Evolutionary conservation across 2,113 vertebrate genomes (phyloP), one percentile per base, ranked within the genome.

Genomic region (Sarotherodon lohbergeri): DNA sequence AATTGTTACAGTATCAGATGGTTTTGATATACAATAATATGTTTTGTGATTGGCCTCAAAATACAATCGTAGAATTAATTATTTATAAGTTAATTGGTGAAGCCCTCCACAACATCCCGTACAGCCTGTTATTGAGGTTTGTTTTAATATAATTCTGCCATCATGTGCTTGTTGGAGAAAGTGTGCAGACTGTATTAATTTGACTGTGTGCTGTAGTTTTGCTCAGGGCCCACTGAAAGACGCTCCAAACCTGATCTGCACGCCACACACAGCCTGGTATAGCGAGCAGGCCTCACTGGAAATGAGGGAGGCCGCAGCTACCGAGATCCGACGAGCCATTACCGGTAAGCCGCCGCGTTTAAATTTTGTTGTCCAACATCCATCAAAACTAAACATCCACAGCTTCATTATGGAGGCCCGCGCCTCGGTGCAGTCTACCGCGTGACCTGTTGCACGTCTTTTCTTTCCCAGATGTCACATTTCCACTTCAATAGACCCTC

Each of bases 261-360:
- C 98, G 0, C 99, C 99, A 0, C 99, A 99, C 97, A 99, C 99
- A 0, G 98, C 99, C 88, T 99, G 99, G 99, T 99, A 99, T 91
- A 99, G 98, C 4, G 98, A 99, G 94, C 98, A 99, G 93, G 98
- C 99, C 0, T 99, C 98, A 0, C 97, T 99, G 17, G 99, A 99
- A 96, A 99, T 99, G 99, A 97, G 98, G 92, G 99, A 99, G 96
- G 98, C 98, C 0, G 99, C 99, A 0, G 99, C 99, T 86, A 99
- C 98, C 0, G 99, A 99, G 95, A 99, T 99, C 84, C 97, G 98
- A 7, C 96, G 98, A 80, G 99, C 98, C 2, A 98, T 99, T 97
- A 99, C 98, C 83, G 98, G 99, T 99, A 97, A 29, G 87, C 29
- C 1, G 1, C 2, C 22, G 36, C 6, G 4, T 52, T 19, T 17